phyloP scores from a whole-genome alignment of 2,113 vertebrate species.

The Riparia riparia region DNA sequence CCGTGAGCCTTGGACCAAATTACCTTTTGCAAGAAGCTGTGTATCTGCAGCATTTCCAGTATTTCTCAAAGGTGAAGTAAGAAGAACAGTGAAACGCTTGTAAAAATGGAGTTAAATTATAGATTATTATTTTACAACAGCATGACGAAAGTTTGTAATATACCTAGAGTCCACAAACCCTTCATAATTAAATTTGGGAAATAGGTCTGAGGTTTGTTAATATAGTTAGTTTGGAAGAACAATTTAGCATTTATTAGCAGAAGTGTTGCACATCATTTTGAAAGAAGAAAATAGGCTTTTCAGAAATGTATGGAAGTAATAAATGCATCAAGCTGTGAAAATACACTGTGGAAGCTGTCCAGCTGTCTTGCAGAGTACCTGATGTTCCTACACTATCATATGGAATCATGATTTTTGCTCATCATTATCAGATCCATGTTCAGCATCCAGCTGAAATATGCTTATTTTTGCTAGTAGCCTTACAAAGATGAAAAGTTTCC shows the following conservation, averaged over 20 bases:
- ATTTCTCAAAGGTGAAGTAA: not conserved
- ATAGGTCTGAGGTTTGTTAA: not conserved
- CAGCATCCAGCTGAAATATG: not conserved
- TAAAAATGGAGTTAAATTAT: not conserved
- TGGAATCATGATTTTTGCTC: not conserved
- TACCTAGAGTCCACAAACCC: not conserved
- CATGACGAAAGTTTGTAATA: not conserved
- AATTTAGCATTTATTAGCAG: not conserved
- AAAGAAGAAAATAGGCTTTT: not conserved
- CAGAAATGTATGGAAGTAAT: not conserved
- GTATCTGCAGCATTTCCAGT: not conserved
- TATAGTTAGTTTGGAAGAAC: not conserved
- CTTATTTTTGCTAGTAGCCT: not conserved
- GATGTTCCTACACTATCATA: not conserved
- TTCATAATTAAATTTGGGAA: conserved; percentile 2
- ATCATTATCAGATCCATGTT: not conserved
- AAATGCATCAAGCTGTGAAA: not conserved
- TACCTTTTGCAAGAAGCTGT: not conserved
- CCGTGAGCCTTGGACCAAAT: not conserved
- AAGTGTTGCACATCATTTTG: not conserved
- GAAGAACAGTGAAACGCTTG: not conserved
- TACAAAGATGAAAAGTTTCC: not conserved
- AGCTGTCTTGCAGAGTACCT: not conserved
- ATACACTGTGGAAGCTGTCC: not conserved
- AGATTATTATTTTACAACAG: not conserved